Conservation (phyloP, 1,140 invertebrate species). For the Teleogryllus occipitalis region DNA sequence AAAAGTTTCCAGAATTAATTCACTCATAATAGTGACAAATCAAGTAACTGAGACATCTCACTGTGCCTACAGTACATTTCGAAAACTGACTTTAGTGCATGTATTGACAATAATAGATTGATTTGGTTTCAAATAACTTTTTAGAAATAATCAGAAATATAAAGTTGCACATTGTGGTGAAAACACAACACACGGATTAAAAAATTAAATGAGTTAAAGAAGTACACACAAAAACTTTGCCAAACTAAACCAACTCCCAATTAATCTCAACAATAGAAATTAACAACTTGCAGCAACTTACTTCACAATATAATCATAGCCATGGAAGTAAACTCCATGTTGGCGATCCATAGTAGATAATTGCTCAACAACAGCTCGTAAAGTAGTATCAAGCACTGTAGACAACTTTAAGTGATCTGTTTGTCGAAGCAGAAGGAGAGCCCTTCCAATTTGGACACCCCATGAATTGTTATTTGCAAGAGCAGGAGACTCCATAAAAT, state of each 20-base stretch:
- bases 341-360: constrained; percentile 52
- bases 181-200: too few relatives aligned
- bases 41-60: too few relatives aligned
- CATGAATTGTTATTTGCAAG: constrained; percentile 34
- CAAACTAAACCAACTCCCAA: too few relatives aligned
- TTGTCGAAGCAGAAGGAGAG: constrained; percentile 46
- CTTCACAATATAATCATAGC: constrained; percentile 72
- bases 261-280: too few relatives aligned
- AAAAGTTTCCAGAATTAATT: too few relatives aligned
- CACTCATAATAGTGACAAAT: too few relatives aligned
- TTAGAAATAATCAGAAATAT: too few relatives aligned
- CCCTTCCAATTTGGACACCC: constrained; percentile 53
- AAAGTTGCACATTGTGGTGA: too few relatives aligned
- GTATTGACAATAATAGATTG: too few relatives aligned
- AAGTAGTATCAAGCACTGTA: constrained; percentile 39
- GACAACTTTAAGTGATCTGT: constrained; percentile 36
- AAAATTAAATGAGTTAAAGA: background rate
- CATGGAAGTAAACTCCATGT: constrained; percentile 68
- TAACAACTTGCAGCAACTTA: constrained; percentile 26
- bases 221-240: background rate
- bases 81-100: too few relatives aligned
- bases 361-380: constrained; percentile 52
- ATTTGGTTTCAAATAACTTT: too few relatives aligned
- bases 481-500: constrained; percentile 44
- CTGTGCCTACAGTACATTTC: too few relatives aligned